A percentile compares a stretch with the other conserved stretches of the same genome.
These are phyloP conservation scores for Pelusios castaneus DNA, from an alignment of 2,113 vertebrate genomes.

Conservation along the genomic window DNA sequence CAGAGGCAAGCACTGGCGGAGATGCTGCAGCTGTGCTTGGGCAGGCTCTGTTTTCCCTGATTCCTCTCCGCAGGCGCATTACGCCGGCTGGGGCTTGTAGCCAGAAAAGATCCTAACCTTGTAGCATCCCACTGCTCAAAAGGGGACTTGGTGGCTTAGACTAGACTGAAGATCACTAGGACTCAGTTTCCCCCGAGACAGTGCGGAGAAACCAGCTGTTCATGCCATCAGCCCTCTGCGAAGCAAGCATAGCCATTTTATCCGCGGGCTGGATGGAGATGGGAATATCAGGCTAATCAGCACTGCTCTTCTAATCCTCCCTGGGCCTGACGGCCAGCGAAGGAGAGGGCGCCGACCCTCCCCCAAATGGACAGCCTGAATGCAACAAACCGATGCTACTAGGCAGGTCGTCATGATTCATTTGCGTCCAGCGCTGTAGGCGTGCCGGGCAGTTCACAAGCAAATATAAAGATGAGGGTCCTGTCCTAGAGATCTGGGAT, in stretches of 20 bases:
- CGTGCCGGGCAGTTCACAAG: not conserved
- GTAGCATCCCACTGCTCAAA: not conserved
- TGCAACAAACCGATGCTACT: not conserved
- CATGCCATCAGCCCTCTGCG: not conserved
- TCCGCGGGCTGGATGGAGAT: not conserved
- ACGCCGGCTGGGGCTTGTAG: conserved; percentile 61
- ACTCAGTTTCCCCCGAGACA: not conserved
- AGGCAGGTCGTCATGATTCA: not conserved
- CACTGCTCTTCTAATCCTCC: not conserved
- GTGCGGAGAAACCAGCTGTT: not conserved
- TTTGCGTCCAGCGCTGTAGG: not conserved
- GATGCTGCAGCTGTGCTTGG: not conserved
- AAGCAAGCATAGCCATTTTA: not conserved
- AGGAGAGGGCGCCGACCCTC: not conserved
- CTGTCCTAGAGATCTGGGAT: not conserved
- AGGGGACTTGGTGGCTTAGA: not conserved
- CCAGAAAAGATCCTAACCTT: conserved; percentile 27
- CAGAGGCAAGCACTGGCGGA: not conserved
- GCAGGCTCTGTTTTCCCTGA: conserved; percentile 36
- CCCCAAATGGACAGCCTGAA: not conserved
- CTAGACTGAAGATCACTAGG: conserved; percentile 44
- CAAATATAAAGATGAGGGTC: accelerated
- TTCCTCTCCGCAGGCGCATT: conserved; percentile 64
- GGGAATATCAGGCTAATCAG: accelerated
- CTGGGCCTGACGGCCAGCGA: no score